These are phyloP conservation scores for Dicranocentrus wangi DNA, from an alignment of 2,888 invertebrate genomes.

Conservation along the genomic window DNA sequence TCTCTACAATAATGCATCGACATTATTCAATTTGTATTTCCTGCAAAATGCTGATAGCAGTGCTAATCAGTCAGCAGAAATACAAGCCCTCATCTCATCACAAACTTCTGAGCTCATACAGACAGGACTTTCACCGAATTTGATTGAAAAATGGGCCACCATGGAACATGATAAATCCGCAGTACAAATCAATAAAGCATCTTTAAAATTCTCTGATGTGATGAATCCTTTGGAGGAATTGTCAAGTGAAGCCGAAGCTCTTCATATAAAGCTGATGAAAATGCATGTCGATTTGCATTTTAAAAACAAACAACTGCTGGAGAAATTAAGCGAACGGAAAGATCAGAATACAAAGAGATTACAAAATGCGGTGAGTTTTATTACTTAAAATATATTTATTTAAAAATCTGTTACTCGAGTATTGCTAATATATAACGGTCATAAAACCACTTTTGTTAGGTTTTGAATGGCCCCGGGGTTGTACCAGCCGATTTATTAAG, in stretches of 20 bases:
- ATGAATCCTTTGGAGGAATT: slow-evolving; percentile 53
- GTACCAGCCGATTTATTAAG: slow-evolving; percentile 19
- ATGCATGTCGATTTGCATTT: slow-evolving; percentile 30
- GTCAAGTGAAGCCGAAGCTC: slow-evolving; percentile 36
- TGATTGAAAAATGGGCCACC: slow-evolving; percentile 37
- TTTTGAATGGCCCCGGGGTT: slow-evolving; percentile 18
- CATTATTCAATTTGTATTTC: slow-evolving; percentile 40
- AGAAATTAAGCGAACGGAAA: no score
- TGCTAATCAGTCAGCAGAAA: not conserved
- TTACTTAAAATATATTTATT: not conserved
- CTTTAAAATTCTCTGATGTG: slow-evolving; percentile 40
- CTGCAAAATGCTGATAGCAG: not conserved
- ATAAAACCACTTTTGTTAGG: slow-evolving; percentile 9
- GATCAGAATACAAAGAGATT: slow-evolving; percentile 8
- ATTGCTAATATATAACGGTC: not conserved
- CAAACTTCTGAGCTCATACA: slow-evolving; percentile 35
- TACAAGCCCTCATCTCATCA: slow-evolving; percentile 17
- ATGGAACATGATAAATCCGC: slow-evolving; percentile 32
- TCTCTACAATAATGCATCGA: slow-evolving; percentile 22
- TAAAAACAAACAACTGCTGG: slow-evolving; percentile 3
- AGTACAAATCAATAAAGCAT: not conserved
- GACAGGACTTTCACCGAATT: slow-evolving; percentile 18
- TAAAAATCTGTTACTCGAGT: not conserved
- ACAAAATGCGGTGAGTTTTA: slow-evolving; percentile 22
- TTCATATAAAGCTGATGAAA: slow-evolving; percentile 42